Conservation (phyloP, 2,888 invertebrate genomes). For the Drosophila paracracens region DNA sequence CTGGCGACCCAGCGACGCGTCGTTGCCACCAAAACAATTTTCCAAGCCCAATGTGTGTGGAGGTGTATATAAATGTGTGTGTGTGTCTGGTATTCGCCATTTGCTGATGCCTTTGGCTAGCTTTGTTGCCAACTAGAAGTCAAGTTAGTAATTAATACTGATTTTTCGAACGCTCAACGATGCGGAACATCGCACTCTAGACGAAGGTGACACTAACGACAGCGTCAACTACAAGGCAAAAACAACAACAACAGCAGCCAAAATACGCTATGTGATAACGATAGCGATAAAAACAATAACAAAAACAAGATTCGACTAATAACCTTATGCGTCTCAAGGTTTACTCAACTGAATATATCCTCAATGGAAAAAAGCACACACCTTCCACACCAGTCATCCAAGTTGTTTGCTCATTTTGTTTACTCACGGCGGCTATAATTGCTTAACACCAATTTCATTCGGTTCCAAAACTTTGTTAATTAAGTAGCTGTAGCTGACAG, state of each 20-base stretch:
- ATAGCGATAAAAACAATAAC: constrained; percentile 32
- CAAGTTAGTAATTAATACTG: constrained; percentile 78
- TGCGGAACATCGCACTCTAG: constrained; percentile 66
- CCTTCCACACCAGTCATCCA: neutral
- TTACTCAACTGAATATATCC: neutral
- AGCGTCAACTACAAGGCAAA: constrained; percentile 14
- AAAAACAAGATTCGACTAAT: constrained; percentile 33
- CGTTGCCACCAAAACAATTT: constrained; percentile 53
- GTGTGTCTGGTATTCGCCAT: constrained; percentile 31
- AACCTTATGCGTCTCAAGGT: constrained; percentile 52
- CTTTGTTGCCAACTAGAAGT: constrained; percentile 51
- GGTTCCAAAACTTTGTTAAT: constrained; percentile 65
- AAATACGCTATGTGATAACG: constrained; percentile 10
- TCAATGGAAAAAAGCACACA: neutral
- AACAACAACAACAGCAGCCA: constrained; percentile 15
- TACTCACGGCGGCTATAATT: constrained; percentile 51
- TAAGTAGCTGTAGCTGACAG: constrained; percentile 56
- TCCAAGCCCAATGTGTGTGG: constrained; percentile 16
- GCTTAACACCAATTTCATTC: constrained; percentile 61
- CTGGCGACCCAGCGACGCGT: constrained; percentile 15
- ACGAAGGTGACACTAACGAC: constrained; percentile 46
- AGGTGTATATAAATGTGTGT: constrained; percentile 5
- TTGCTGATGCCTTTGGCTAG: constrained; percentile 31
- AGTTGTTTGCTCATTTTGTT: constrained; percentile 28
- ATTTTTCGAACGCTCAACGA: constrained; percentile 58